Percentiles rank a stretch among this genome's conserved stretches.
These are phyloP conservation scores for Montipora capitata DNA, from an alignment of 92 coral and sea anemone species.

Conservation along the genomic window DNA sequence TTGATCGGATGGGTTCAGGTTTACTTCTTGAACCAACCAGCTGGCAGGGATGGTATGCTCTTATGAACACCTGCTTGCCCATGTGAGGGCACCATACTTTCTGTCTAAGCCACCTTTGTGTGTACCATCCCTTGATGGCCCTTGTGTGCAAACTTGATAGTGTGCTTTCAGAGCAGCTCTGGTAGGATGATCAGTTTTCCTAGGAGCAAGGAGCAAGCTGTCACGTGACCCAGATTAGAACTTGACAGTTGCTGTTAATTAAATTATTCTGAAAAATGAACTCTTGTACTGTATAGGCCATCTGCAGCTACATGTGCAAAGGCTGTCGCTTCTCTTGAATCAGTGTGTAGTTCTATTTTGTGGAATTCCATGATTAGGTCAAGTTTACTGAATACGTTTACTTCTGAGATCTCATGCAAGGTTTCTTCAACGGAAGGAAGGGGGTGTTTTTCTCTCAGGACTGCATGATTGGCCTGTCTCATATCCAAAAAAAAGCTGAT, in stretches of 20 bases:
- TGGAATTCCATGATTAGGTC: slow-evolving; percentile 73
- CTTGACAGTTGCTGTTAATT: slow-evolving; percentile 48
- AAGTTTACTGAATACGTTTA: slow-evolving; percentile 37
- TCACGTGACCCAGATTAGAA: slow-evolving; percentile 62
- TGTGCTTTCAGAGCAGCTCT: slow-evolving; percentile 44
- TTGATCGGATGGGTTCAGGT: slow-evolving; percentile 74
- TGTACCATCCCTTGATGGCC: slow-evolving; percentile 54
- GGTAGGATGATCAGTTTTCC: slow-evolving; percentile 58
- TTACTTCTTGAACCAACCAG: slow-evolving; percentile 69
- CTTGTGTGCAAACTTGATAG: slow-evolving; percentile 47
- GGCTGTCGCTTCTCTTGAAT: slow-evolving; percentile 68
- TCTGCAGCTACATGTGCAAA: neutral
- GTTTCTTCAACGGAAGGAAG: slow-evolving; percentile 34
- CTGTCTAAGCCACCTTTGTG: slow-evolving; percentile 30
- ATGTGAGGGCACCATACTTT: slow-evolving; percentile 58
- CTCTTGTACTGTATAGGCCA: slow-evolving; percentile 39
- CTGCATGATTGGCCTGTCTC: slow-evolving; percentile 52
- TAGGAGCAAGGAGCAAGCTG: slow-evolving; percentile 40
- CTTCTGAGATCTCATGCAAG: slow-evolving; percentile 73
- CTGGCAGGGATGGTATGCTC: slow-evolving; percentile 67
- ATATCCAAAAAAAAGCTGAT: slow-evolving; percentile 73
- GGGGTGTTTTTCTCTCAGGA: too few species aligned
- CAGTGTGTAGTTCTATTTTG: slow-evolving; percentile 66
- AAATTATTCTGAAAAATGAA: slow-evolving; percentile 6
- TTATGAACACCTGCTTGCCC: slow-evolving; percentile 58